Evolutionary conservation across 2,797 vertebrate species (phyloP).

Genomic region (Chanos chanos): DNA sequence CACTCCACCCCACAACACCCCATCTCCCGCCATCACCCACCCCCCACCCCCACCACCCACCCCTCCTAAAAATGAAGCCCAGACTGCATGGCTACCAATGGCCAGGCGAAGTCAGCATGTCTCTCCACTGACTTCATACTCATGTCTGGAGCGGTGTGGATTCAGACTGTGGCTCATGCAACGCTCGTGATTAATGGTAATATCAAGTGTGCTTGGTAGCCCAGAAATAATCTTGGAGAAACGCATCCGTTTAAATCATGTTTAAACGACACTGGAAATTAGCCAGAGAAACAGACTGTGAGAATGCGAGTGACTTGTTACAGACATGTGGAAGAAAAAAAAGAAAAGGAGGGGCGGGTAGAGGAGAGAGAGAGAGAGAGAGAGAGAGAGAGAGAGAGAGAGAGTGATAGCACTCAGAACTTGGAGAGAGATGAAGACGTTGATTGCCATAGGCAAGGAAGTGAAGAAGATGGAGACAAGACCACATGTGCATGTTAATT

Average conservation of each 20-base stretch:
- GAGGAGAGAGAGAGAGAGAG: constrained; percentile 17
- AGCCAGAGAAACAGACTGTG: constrained; percentile 18
- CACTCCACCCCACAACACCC: too few relatives aligned
- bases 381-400: constrained; percentile 29
- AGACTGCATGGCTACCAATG: constrained; percentile 20
- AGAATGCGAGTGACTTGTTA: constrained; percentile 18
- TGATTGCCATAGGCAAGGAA: constrained; percentile 44
- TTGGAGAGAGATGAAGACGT: constrained; percentile 37
- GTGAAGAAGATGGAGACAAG: constrained; percentile 26
- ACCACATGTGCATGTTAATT: constrained; percentile 35
- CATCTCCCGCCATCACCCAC: too few relatives aligned
- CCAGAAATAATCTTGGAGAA: constrained; percentile 38
- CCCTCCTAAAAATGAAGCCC: constrained; percentile 44
- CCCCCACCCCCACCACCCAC: too few relatives aligned
- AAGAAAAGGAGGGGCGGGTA: constrained; percentile 4
- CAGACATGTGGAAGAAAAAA: not conserved
- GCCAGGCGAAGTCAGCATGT: constrained; percentile 33
- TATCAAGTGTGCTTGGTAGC: constrained; percentile 36
- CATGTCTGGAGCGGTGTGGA: constrained; percentile 21
- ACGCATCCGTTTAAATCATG: constrained; percentile 36
- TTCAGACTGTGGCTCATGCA: constrained; percentile 28
- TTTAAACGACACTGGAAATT: constrained; percentile 28
- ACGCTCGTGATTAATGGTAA: constrained; percentile 39
- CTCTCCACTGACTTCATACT: constrained; percentile 36
- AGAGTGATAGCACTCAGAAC: constrained; percentile 24